Evolutionary conservation across 2,888 invertebrate species (phyloP).

Genomic region (Acrobasis consociella): DNA sequence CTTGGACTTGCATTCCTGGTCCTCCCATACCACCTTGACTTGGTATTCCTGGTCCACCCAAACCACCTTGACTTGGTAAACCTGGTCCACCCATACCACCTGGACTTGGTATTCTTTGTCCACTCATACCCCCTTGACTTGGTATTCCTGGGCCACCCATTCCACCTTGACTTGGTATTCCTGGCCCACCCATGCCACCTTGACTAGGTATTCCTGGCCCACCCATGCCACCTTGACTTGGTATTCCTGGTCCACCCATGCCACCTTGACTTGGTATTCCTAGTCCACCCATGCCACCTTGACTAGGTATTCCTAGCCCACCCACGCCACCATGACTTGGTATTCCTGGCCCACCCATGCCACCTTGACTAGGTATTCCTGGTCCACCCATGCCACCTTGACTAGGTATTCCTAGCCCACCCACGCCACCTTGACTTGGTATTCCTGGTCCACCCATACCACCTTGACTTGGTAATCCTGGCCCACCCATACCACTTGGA

Average conservation of each 20-base stretch:
- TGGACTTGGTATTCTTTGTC: not conserved
- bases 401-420: constrained; percentile 6
- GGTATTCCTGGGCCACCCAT: not conserved
- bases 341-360: constrained; percentile 10
- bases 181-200: constrained; percentile 5
- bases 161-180: not conserved
- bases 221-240: constrained; percentile 21
- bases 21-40: not conserved
- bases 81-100: not conserved
- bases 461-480: constrained; percentile 28
- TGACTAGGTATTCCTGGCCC: constrained; percentile 29
- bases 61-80: not conserved
- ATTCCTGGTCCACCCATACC: constrained; percentile 19
- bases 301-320: constrained; percentile 29
- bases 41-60: not conserved
- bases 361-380: constrained; percentile 12
- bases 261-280: constrained; percentile 24
- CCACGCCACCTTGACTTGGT: constrained; percentile 21
- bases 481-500: constrained; percentile 22
- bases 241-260: constrained; percentile 4
- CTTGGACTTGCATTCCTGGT: not conserved
- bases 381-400: constrained; percentile 21
- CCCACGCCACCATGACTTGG: constrained; percentile 24
- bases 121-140: not conserved
- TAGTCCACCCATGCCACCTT: constrained; percentile 22